phyloP scores from a whole-genome alignment of 2,113 vertebrate genomes.

The Platysteira castanea region DNA sequence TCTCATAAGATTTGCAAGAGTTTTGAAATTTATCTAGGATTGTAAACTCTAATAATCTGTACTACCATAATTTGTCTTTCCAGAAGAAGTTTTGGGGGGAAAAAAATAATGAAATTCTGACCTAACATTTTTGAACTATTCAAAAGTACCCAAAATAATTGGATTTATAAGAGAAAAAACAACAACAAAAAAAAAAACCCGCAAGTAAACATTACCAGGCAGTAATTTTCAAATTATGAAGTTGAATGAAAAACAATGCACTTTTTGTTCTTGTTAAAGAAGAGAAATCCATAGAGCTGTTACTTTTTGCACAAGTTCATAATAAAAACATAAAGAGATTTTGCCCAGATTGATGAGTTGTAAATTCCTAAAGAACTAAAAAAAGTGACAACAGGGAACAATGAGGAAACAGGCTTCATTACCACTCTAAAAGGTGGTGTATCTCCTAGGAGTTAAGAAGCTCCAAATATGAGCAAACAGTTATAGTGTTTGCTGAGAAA shows the following conservation, averaged over 20 bases:
- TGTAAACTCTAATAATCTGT: not conserved
- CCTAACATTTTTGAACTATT: rapidly evolving
- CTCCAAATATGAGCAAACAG: not conserved
- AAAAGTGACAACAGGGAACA: not conserved
- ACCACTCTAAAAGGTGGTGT: not conserved
- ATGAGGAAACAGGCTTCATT: not conserved
- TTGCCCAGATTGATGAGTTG: not conserved
- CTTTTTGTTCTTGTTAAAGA: not conserved
- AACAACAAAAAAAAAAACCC: not conserved
- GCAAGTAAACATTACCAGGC: not conserved
- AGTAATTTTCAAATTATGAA: not conserved
- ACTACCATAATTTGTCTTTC: not conserved
- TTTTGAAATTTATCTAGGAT: not conserved
- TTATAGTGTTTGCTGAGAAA: not conserved
- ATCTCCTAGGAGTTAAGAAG: not conserved
- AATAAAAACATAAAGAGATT: not conserved
- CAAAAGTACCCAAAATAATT: not conserved
- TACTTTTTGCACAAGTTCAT: not conserved
- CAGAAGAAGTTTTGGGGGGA: rapidly evolving
- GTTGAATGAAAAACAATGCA: not conserved
- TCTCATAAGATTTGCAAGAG: not conserved
- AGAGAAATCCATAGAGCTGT: not conserved
- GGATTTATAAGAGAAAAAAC: not conserved
- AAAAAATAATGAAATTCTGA: not conserved
- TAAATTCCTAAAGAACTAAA: not conserved